A percentile compares a stretch with the other conserved stretches of the same genome.
Conservation (phyloP, 2,888 invertebrate genomes). For the Nomada goodeniana region DNA sequence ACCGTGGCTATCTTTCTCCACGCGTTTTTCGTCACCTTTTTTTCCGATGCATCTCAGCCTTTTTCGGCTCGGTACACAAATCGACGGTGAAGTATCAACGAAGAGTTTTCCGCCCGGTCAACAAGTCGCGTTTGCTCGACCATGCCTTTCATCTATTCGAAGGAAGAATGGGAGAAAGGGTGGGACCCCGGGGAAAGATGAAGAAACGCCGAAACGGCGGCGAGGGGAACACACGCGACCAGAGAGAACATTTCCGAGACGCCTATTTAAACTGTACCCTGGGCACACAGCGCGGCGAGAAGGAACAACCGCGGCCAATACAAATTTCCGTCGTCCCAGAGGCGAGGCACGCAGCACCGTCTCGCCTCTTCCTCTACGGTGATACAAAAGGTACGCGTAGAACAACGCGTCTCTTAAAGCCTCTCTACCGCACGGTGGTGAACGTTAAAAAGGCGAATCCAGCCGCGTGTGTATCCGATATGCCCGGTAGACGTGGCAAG, state of each 20-base stretch:
- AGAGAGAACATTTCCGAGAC: constrained; percentile 22
- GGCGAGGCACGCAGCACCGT: not conserved
- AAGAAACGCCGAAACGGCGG: constrained; percentile 18
- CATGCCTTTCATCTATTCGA: constrained; percentile 46
- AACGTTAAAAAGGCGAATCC: not conserved
- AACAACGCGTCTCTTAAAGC: constrained; percentile 6
- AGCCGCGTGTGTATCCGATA: constrained; percentile 6
- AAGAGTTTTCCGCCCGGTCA: constrained; percentile 3
- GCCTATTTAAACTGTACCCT: constrained; percentile 49
- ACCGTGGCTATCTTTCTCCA: too few relatives aligned
- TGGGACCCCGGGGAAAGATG: not conserved
- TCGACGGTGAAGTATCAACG: too few relatives aligned
- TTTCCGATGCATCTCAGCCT: too few relatives aligned
- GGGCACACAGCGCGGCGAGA: constrained; percentile 20
- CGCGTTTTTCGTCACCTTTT: too few relatives aligned
- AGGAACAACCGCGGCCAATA: constrained; percentile 10
- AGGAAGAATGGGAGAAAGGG: not conserved
- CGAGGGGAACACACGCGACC: constrained; percentile 20
- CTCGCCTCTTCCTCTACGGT: not conserved
- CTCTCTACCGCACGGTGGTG: not conserved
- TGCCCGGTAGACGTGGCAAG: constrained; percentile 23
- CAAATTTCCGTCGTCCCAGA: constrained; percentile 40
- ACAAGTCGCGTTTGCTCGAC: constrained; percentile 53
- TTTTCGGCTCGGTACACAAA: too few relatives aligned
- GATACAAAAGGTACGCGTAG: not conserved